Conservation (phyloP, 2,888 invertebrate genomes). For the Parnassius orleans region DNA sequence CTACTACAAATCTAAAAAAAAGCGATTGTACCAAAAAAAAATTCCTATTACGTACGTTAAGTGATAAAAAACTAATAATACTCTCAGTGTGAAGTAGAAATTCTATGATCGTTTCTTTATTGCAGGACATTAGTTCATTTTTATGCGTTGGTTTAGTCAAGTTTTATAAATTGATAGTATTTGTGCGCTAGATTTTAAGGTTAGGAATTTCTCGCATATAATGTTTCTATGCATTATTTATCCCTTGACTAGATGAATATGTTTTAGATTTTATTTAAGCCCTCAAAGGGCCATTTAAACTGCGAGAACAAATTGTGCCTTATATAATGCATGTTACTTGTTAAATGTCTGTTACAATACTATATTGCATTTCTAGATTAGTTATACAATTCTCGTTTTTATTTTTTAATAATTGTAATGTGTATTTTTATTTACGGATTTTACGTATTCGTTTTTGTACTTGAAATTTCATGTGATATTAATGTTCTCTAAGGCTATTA, state of each 20-base stretch:
- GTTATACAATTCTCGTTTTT: constrained; percentile 72
- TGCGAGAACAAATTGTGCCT: constrained; percentile 65
- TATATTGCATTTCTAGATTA: constrained; percentile 78
- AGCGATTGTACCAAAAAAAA: constrained; percentile 51
- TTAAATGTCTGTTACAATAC: constrained; percentile 64
- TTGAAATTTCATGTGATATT: constrained; percentile 78
- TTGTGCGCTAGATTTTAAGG: constrained; percentile 57
- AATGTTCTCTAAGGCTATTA: constrained; percentile 71
- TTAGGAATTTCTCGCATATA: constrained; percentile 44
- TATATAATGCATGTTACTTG: constrained; percentile 69
- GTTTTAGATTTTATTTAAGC: constrained; percentile 53
- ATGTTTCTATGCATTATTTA: constrained; percentile 69
- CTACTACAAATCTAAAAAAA: constrained; percentile 52
- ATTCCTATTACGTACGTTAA: constrained; percentile 39
- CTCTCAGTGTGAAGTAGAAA: constrained; percentile 22
- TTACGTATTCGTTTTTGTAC: constrained; percentile 68
- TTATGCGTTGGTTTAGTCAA: constrained; percentile 3
- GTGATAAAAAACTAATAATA: constrained; percentile 45
- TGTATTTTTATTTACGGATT: constrained; percentile 72
- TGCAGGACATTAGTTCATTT: constrained; percentile 1
- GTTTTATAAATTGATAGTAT: constrained; percentile 60
- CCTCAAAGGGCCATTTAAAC: constrained; percentile 37
- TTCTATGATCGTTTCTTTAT: constrained; percentile 7
- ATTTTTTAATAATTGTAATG: constrained; percentile 66
- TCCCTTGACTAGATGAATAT: constrained; percentile 68